Conservation (phyloP, 2,888 invertebrate species). For the Diplolepis rosae region DNA sequence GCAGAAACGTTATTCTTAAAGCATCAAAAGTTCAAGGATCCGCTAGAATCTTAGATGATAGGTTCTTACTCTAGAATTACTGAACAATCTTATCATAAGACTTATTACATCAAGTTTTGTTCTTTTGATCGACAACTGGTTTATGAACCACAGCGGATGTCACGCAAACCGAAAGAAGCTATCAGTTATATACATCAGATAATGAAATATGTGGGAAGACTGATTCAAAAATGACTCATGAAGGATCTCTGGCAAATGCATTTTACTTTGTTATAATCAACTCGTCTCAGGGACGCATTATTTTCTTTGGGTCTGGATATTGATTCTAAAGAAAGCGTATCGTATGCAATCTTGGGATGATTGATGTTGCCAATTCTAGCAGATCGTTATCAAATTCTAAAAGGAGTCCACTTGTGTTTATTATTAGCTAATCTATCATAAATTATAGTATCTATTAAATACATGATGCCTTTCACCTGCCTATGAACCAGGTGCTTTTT, state of each 20-base stretch:
- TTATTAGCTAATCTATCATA: conserved; percentile 12
- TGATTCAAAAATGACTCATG: too few relatives aligned
- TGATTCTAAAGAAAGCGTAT: not conserved
- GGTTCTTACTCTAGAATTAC: not conserved
- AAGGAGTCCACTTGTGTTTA: not conserved
- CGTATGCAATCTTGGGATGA: not conserved
- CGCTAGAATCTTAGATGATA: not conserved
- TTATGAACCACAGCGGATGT: not conserved
- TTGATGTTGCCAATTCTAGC: conserved; percentile 1
- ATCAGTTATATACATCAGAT: too few relatives aligned
- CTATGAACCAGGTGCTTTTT: conserved; percentile 7
- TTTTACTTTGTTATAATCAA: too few relatives aligned
- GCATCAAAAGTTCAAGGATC: not conserved
- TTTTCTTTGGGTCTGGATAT: not conserved
- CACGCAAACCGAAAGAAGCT: not conserved
- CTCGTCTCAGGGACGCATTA: too few relatives aligned
- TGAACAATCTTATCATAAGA: not conserved
- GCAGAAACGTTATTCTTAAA: too few relatives aligned
- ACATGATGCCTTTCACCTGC: conserved; percentile 19
- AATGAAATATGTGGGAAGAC: too few relatives aligned
- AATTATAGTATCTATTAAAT: conserved; percentile 7
- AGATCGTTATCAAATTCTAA: conserved; percentile 8
- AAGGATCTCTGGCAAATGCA: too few relatives aligned
- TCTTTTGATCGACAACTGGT: not conserved
- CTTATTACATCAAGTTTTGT: not conserved